These are phyloP conservation scores for Psittacus erithacus DNA, from an alignment of 2,113 vertebrate species.

Conservation along the genomic window DNA sequence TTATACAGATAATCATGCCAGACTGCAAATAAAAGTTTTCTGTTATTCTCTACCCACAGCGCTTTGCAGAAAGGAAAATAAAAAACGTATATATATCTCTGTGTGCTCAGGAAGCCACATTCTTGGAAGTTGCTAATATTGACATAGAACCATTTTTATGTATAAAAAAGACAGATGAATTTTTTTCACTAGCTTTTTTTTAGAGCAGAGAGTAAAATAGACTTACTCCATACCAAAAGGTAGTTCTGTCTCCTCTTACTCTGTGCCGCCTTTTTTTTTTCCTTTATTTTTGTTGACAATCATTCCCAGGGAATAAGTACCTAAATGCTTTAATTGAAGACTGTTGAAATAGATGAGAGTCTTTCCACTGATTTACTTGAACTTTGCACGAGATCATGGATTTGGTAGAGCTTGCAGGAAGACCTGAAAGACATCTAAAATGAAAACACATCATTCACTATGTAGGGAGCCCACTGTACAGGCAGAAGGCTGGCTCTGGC, in stretches of 20 bases:
- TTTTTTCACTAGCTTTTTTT: background rate
- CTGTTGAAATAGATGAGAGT: background rate
- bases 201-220: background rate
- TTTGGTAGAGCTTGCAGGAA: background rate
- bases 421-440: background rate
- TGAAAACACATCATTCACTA: background rate
- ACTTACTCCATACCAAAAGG: background rate
- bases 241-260: background rate
- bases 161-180: background rate
- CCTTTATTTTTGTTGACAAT: background rate
- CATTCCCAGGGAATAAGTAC: background rate
- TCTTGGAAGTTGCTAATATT: background rate
- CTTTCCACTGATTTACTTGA: background rate
- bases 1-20: fast-evolving
- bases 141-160: background rate
- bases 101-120: background rate
- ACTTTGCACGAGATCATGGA: background rate
- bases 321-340: background rate
- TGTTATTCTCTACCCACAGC: background rate
- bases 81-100: background rate
- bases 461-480: background rate
- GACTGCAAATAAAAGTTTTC: background rate
- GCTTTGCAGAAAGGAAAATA: background rate
- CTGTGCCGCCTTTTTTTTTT: fast-evolving
- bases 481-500: background rate